Conservation (phyloP, 2,888 invertebrate genomes). For the Nysson spinosus region DNA sequence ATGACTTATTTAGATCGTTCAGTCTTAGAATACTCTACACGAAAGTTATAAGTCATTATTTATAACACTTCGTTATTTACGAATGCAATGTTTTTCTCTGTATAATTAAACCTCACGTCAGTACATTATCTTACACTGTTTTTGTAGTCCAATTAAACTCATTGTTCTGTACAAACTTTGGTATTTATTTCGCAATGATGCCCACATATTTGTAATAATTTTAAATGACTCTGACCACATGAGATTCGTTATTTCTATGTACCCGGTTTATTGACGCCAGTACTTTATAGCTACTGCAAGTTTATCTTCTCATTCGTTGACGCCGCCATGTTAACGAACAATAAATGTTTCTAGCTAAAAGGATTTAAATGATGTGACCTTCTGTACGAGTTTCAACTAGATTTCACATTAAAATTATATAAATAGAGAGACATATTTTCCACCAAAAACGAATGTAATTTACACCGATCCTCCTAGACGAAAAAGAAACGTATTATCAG, state of each 20-base stretch:
- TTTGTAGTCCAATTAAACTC: background rate
- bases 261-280: no score
- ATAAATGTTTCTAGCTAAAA: no score
- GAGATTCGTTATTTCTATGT: no score
- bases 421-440: slow-evolving; percentile 31
- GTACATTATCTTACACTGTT: background rate
- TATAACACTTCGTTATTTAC: background rate
- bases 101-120: background rate
- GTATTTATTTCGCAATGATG: slow-evolving; percentile 5
- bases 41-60: background rate
- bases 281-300: no score
- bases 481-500: no score
- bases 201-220: no score
- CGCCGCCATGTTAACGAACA: no score
- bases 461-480: slow-evolving; percentile 9
- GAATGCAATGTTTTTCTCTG: background rate
- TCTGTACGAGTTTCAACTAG: slow-evolving; percentile 23
- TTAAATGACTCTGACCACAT: no score
- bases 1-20: background rate
- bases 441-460: slow-evolving; percentile 20
- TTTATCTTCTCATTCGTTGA: no score
- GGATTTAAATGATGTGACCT: slow-evolving; percentile 8
- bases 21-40: background rate
- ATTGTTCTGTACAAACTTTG: slow-evolving; percentile 19
- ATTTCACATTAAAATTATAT: slow-evolving; percentile 42